Evolutionary conservation across 1,140 invertebrate species (phyloP).

Genomic region (Euborellia annulipes): DNA sequence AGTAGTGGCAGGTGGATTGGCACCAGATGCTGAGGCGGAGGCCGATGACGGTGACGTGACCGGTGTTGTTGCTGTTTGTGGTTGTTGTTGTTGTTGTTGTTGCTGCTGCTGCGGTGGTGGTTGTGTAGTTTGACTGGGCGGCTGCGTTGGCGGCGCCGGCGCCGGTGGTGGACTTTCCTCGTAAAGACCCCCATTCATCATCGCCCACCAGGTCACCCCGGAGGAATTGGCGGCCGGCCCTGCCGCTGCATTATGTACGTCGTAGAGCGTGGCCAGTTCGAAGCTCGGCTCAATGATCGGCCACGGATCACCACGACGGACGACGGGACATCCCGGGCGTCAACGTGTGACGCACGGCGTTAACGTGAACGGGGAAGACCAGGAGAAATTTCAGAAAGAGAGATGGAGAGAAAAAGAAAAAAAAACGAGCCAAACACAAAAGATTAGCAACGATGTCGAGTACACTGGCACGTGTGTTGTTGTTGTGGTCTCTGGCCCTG

Average conservation of each 20-base stretch:
- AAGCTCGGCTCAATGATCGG: slow-evolving; percentile 53
- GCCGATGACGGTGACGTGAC: slow-evolving; percentile 31
- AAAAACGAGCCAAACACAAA: not conserved
- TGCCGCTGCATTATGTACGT: slow-evolving; percentile 49
- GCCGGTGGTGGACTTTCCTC: slow-evolving; percentile 53
- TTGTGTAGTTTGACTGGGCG: slow-evolving; percentile 27
- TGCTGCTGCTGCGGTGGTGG: slow-evolving; percentile 24
- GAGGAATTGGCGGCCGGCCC: slow-evolving; percentile 49
- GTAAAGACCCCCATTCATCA: slow-evolving; percentile 64
- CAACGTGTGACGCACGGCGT: slow-evolving; percentile 22
- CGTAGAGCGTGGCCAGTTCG: slow-evolving; percentile 39
- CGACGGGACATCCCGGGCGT: slow-evolving; percentile 14
- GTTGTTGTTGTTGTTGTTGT: no score
- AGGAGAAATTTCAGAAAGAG: slow-evolving; percentile 1
- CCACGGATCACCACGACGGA: slow-evolving; percentile 42
- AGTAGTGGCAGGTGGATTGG: slow-evolving; percentile 19
- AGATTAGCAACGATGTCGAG: not conserved
- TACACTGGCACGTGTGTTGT: not conserved
- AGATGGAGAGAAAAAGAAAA: slow-evolving; percentile 3
- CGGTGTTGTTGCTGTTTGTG: no score
- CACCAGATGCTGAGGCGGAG: slow-evolving; percentile 30
- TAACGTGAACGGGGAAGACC: slow-evolving; percentile 24
- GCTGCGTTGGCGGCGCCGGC: slow-evolving; percentile 31
- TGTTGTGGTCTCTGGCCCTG: not conserved
- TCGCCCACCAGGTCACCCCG: slow-evolving; percentile 63